A percentile compares a stretch with the other conserved stretches of the same genome.
These are phyloP conservation scores for Branchipolynoe longqiensis DNA, from an alignment of 2,888 invertebrate species.

Conservation along the genomic window DNA sequence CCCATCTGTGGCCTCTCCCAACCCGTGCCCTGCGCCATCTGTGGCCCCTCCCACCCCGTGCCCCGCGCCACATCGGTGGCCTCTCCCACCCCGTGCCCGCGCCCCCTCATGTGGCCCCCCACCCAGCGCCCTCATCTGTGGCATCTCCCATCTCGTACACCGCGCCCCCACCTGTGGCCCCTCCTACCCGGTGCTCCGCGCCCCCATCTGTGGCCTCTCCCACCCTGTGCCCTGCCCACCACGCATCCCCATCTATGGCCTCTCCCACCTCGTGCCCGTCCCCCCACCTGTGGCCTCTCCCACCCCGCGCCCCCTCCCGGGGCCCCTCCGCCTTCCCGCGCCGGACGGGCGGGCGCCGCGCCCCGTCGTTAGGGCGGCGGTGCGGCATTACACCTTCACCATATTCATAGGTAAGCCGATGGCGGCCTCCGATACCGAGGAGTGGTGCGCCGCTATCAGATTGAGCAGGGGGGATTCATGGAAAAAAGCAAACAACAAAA, in stretches of 20 bases:
- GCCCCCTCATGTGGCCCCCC: neutral
- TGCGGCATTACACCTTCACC: conserved; percentile 15
- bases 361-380: conserved; percentile 36
- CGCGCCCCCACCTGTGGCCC: neutral
- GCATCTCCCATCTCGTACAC: too few species aligned
- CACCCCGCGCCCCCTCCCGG: neutral
- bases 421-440: conserved; percentile 13
- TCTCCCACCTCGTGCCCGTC: neutral
- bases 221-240: neutral
- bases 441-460: neutral
- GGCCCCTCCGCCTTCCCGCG: too few species aligned
- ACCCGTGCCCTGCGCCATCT: neutral
- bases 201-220: neutral
- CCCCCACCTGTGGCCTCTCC: conserved; percentile 3
- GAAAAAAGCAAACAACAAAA: neutral
- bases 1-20: neutral
- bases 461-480: conserved; percentile 5
- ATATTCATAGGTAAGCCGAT: conserved; percentile 53
- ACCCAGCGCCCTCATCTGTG: neutral
- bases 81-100: neutral
- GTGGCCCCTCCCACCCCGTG: neutral
- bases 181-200: neutral
- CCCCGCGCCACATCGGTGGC: neutral
- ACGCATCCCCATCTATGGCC: neutral
- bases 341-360: neutral